Conservation (phyloP, 2,797 vertebrate species). For the Oryzias dopingdopingensis region DNA sequence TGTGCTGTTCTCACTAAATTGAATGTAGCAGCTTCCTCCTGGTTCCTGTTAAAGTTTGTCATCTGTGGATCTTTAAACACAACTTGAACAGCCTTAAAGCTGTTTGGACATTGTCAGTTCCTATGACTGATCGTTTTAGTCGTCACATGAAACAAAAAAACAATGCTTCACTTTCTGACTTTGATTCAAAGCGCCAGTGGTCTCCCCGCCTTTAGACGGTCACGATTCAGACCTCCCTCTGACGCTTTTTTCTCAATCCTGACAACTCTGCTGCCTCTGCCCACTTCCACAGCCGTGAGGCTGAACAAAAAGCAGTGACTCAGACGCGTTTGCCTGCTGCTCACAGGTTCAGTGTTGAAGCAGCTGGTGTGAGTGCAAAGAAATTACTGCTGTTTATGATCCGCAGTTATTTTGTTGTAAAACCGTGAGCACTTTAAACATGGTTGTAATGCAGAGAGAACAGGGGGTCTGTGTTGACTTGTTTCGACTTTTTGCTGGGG, state of each 20-base stretch:
- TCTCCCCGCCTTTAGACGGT: constrained; percentile 10
- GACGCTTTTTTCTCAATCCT: constrained; percentile 6
- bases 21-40: no score
- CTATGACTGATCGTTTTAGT: background rate
- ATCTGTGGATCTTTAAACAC: no score
- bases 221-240: constrained; percentile 27
- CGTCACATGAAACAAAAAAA: background rate
- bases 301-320: constrained; percentile 23
- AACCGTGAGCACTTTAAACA: background rate
- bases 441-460: background rate
- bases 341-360: background rate
- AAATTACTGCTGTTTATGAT: no score
- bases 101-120: background rate
- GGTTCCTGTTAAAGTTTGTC: no score
- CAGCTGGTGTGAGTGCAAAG: no score
- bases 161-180: constrained; percentile 1
- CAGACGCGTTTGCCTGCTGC: constrained; percentile 8
- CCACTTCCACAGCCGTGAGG: constrained; percentile 13
- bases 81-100: background rate
- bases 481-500: background rate
- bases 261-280: constrained; percentile 14
- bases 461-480: constrained; percentile 1
- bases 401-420: no score
- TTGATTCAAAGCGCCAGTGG: constrained; percentile 17
- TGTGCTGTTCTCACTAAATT: no score